Conservation (phyloP, 1,140 invertebrate genomes). For the Lepidurus couesii region DNA sequence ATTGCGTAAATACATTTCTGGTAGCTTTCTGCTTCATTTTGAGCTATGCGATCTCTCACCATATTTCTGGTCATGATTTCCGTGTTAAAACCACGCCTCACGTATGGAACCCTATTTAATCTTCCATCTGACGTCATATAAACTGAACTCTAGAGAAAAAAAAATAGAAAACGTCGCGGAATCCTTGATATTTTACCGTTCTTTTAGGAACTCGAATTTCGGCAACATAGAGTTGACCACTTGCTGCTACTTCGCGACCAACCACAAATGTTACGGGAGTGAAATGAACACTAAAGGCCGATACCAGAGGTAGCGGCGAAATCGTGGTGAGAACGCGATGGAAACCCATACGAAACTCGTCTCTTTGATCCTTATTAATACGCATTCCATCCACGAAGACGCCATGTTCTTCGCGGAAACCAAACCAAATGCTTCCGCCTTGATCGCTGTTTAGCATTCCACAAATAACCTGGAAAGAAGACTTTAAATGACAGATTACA, state of each 20-base stretch:
- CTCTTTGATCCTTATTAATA: not conserved
- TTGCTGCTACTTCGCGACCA: not conserved
- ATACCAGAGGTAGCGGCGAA: not conserved
- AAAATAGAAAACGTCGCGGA: not conserved
- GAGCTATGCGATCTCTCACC: not conserved
- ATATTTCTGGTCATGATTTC: not conserved
- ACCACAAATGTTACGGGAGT: not conserved
- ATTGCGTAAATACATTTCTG: not conserved
- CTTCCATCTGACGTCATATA: not conserved
- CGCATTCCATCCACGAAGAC: not conserved
- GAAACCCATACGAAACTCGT: not conserved
- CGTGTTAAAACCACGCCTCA: not conserved
- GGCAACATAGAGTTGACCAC: not conserved
- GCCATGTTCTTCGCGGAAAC: not conserved
- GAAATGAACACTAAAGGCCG: not conserved
- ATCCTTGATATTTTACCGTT: not conserved
- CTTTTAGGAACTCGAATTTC: not conserved
- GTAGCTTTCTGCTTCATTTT: not conserved
- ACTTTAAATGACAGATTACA: not conserved
- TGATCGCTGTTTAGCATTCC: not conserved
- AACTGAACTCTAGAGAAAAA: not conserved
- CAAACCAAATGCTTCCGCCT: not conserved
- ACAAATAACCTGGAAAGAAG: not conserved
- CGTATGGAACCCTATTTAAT: not conserved
- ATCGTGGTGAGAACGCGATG: not conserved